Base-by-base conservation (phyloP, 1,140 invertebrate species). In the Pseudomyrmex flavicornis region DNA sequence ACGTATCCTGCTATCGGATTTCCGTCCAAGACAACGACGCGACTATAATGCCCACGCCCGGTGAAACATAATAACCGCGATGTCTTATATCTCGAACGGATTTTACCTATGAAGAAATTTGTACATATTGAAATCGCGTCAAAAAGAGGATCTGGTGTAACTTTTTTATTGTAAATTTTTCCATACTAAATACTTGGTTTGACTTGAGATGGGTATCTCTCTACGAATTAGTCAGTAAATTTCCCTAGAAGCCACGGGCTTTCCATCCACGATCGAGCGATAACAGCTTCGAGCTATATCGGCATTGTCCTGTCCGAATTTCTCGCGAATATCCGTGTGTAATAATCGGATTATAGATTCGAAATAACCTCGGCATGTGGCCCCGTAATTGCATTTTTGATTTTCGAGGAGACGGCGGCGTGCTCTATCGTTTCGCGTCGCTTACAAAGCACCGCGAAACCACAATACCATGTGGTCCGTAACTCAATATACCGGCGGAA, bases 301-400 rank as follows among this genome's bases (percentile, higher is more conserved):
- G 54, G 17, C 35, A 48, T 70, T 26, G 65, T 70, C 76, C 12
- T 52, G 15, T 70, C n/a, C 76, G 66, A 70, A 75, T 70, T 80
- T 72, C 76, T 70, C 66, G 22, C 54, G 66, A 50, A 80, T 61
- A 79, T 70, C 54, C 76, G 65, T 79, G 76, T 48, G 76, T 80
- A 80, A 80, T 80, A 80, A 80, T 80, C 66, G 76, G 76, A 80
- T 80, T 72, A 80, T 72, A 80, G 76, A 80, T 70, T 80, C 76
- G 66, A 20, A 70, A 80, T 69, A 72, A 58, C 65, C 35, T 35
- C 68, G 76, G 54, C 65, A 79, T 79, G 52, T 70, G 35, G 76
- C 66, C 20, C n/a, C 10, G 66, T 80, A 80, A 80, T 80, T 72
- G 76, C 66, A 72, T 80, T 80, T 80, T 80, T 80, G 44, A 22